phyloP scores from a whole-genome alignment of 2,113 vertebrate genomes.

The Syrmaticus mikado region DNA sequence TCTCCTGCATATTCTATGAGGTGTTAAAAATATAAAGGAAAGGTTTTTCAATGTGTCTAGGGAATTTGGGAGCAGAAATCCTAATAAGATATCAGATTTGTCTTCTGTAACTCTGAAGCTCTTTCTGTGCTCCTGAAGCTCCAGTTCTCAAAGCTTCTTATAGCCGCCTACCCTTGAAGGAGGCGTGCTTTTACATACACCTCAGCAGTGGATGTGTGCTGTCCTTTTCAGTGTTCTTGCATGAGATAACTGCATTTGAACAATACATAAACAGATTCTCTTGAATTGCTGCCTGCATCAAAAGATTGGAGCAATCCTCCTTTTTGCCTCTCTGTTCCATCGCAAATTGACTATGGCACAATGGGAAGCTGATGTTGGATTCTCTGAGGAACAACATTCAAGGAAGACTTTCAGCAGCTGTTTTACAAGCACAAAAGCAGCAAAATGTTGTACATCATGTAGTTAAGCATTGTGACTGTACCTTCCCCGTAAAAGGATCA shows the following conservation, averaged over 20 bases:
- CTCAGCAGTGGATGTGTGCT: neutral
- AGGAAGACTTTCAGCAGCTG: neutral
- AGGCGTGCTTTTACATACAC: neutral
- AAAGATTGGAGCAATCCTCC: neutral
- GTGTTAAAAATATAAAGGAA: neutral
- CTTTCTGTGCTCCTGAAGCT: neutral
- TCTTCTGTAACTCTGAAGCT: neutral
- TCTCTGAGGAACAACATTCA: neutral
- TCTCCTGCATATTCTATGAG: neutral
- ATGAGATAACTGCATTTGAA: neutral
- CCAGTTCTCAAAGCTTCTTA: neutral
- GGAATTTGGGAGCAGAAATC: neutral
- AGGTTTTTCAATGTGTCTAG: neutral
- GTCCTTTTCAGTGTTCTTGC: neutral
- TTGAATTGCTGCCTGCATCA: neutral
- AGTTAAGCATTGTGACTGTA: neutral
- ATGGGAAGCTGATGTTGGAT: neutral
- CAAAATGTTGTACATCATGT: neutral
- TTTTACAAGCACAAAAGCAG: neutral
- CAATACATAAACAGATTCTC: neutral
- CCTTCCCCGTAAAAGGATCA: neutral
- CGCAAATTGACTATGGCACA: accelerated
- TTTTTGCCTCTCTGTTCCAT: neutral
- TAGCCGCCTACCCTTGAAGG: neutral
- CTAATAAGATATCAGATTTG: neutral